A percentile compares a stretch with the other conserved stretches of the same genome.
Evolutionary conservation across 2,113 vertebrate genomes (phyloP).

Genomic region (Lepidothrix coronata): DNA sequence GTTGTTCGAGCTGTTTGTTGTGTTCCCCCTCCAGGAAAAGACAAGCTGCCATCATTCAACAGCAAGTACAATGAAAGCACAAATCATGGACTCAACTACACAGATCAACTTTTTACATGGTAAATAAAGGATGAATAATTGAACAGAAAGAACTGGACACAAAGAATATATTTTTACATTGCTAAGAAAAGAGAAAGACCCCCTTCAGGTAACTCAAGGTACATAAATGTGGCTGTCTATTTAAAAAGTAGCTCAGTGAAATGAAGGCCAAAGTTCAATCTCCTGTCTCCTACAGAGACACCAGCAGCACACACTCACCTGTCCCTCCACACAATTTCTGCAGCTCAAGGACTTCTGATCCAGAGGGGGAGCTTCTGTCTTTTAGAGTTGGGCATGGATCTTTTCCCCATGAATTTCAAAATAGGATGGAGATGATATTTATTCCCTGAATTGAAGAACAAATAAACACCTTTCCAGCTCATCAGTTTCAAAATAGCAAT

Average conservation of each 20-base stretch:
- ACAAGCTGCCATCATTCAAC: not conserved
- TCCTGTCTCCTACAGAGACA: not conserved
- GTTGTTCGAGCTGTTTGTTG: not conserved
- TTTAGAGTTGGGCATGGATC: not conserved
- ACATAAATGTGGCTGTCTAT: not conserved
- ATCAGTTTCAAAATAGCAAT: not conserved
- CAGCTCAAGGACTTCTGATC: not conserved
- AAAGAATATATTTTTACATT: not conserved
- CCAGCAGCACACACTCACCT: not conserved
- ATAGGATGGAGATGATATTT: not conserved
- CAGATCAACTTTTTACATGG: not conserved
- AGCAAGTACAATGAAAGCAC: not conserved
- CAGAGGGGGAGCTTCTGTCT: not conserved
- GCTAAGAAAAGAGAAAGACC: not conserved
- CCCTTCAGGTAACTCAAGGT: not conserved
- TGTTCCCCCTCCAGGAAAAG: not conserved
- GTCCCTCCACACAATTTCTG: not conserved
- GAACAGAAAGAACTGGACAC: not conserved
- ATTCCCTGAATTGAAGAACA: constrained; percentile 8
- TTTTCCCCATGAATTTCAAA: not conserved
- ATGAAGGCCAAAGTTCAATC: not conserved
- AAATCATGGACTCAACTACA: not conserved
- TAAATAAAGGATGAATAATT: not conserved
- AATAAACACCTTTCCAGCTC: constrained; percentile 28
- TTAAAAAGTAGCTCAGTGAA: not conserved